Evolutionary conservation across 2,888 invertebrate genomes (phyloP), one percentile per base, ranked within the genome.

Genomic region (Stenoptilia bipunctidactyla): DNA sequence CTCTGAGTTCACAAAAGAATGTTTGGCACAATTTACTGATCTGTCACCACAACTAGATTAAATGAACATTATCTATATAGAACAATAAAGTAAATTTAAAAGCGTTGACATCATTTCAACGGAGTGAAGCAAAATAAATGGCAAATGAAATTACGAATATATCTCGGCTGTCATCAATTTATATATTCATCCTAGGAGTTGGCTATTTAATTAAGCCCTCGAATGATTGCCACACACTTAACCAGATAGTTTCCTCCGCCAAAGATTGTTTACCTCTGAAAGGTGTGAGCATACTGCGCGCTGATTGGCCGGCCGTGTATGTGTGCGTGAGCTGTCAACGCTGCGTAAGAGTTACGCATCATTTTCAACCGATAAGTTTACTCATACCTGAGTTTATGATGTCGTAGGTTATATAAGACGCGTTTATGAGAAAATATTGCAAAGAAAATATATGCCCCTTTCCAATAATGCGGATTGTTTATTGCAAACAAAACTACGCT

Each of bases 231-330:
- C 20, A 20, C 3, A 20, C 20, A 20, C 20, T 20, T 20, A 20
- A 20, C 20, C 20, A 20, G 20, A 20, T 20, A 20, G 20, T 46
- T 47, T 44, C 40, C 43, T 42, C 46, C 39, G 40, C 47, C 50
- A 2, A 54, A 50, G 56, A 45, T 52, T 62, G 44, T 57, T 61
- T 56, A 61, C 53, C 55, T 44, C 61, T 59, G 64, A 61, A 55
- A 53, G 56, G 51, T 49, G 33, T 30, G 43, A 20, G 27, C 13
- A 20, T 20, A 20, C 35, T 13, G 46, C 39, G 34, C 39, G 44
- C 49, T 51, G 45, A 59, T 63, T 64, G 62, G 61, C 6, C 25
- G 30, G 37, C 25, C 13, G 8, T 2, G 27, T 15, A 14, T 38
- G 50, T 52, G 51, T 50, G 52, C 35, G 52, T 48, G 45, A 25